phyloP scores from a whole-genome alignment of 2,888 invertebrate genomes.

The Patella depressa region DNA sequence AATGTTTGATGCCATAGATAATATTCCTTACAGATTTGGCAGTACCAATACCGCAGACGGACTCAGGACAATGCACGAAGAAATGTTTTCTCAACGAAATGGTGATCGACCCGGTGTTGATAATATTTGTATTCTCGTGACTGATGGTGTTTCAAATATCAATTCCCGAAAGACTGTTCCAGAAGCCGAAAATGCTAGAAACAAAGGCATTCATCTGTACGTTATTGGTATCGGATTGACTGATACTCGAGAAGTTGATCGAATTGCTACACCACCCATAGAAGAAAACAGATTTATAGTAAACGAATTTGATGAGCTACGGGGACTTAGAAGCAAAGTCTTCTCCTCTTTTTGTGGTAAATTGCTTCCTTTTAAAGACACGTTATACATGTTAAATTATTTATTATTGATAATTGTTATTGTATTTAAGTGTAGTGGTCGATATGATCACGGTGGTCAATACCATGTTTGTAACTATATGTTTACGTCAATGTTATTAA shows the following conservation, averaged over 20 bases:
- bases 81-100: constrained; percentile 53
- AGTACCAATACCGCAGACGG: constrained; percentile 65
- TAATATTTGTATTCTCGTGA: constrained; percentile 61
- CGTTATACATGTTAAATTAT: no score
- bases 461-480: no score
- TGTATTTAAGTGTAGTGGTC: no score
- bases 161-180: constrained; percentile 53
- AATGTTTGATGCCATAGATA: constrained; percentile 57
- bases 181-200: constrained; percentile 52
- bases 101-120: constrained; percentile 61
- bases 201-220: constrained; percentile 48
- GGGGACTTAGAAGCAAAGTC: constrained; percentile 26
- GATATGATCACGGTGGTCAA: no score
- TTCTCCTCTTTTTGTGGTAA: constrained; percentile 26
- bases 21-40: constrained; percentile 57
- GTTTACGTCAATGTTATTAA: no score
- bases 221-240: constrained; percentile 56
- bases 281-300: constrained; percentile 44
- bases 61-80: constrained; percentile 50
- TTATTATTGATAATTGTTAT: no score
- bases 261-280: constrained; percentile 48
- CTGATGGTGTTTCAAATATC: constrained; percentile 67
- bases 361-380: neutral
- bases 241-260: constrained; percentile 44
- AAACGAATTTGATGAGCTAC: constrained; percentile 43